A percentile compares a stretch with the other conserved stretches of the same genome.
Evolutionary conservation across 2,888 invertebrate species (phyloP).

Genomic region (Spisula solida): DNA sequence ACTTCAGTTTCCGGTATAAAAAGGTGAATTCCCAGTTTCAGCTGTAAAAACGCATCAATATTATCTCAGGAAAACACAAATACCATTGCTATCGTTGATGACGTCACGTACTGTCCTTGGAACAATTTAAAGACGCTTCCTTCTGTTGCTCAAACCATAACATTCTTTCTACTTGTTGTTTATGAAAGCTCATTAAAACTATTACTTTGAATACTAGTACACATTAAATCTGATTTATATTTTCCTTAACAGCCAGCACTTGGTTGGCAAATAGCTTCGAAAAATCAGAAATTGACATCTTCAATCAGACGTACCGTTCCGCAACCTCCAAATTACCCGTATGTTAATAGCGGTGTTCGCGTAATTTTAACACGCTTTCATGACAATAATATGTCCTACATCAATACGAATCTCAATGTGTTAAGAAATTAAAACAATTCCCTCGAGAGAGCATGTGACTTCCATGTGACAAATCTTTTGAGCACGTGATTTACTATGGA

Average conservation of each 20-base stretch:
- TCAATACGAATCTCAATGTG: neutral
- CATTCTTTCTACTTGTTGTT: neutral
- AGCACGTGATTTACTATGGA: too few relatives aligned
- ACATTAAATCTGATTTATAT: neutral
- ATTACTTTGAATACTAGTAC: neutral
- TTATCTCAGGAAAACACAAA: too few relatives aligned
- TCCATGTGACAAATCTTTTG: neutral
- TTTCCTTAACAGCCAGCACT: neutral
- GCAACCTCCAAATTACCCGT: neutral
- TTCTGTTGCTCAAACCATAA: neutral
- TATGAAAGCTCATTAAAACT: neutral
- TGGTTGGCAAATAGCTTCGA: neutral
- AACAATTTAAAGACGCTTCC: too few relatives aligned
- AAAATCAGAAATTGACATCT: neutral
- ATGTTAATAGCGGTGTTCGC: neutral
- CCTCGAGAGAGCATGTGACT: neutral
- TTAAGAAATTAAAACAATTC: neutral
- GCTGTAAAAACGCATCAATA: too few relatives aligned
- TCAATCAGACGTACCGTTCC: neutral
- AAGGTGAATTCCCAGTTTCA: too few relatives aligned
- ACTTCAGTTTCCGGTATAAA: too few relatives aligned
- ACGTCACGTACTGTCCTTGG: too few relatives aligned
- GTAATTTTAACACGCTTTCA: neutral
- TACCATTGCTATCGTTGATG: too few relatives aligned
- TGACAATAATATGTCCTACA: neutral